Conservation (phyloP, 2,888 invertebrate species). For the Ormyrus pomaceus region DNA sequence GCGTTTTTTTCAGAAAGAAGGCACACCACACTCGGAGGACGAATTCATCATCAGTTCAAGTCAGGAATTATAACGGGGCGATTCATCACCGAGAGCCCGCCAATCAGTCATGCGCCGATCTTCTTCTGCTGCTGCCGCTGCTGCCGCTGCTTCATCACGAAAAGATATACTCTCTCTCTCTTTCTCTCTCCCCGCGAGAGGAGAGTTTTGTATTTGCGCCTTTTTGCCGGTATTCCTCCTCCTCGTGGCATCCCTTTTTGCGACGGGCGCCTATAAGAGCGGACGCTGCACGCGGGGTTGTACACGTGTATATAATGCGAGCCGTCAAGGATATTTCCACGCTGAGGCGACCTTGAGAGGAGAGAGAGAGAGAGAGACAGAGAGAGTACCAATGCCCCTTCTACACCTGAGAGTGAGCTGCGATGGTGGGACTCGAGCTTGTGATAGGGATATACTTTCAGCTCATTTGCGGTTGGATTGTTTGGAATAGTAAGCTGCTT, state of each 20-base stretch:
- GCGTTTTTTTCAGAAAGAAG: constrained; percentile 14
- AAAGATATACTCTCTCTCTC: background rate
- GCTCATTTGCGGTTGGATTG: no score
- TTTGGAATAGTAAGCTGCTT: no score
- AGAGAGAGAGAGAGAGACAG: background rate
- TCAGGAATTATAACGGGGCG: constrained; percentile 73
- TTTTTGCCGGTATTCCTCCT: no score
- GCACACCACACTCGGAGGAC: constrained; percentile 53
- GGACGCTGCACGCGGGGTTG: background rate
- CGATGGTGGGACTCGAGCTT: background rate
- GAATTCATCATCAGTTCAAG: constrained; percentile 74
- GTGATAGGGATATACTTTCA: background rate
- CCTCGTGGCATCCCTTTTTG: background rate
- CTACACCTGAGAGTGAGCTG: background rate
- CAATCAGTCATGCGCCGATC: constrained; percentile 70
- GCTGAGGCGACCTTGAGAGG: constrained; percentile 27
- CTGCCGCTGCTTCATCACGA: constrained; percentile 2
- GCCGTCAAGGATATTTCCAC: constrained; percentile 50
- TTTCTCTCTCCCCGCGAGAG: background rate
- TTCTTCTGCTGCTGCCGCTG: background rate
- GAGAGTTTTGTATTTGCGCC: background rate
- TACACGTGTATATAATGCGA: constrained; percentile 12
- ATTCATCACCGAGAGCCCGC: constrained; percentile 71
- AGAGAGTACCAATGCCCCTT: background rate
- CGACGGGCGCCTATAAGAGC: background rate